Base-by-base conservation (phyloP, 2,888 invertebrate genomes). In the Phyllotreta cruciferae region DNA sequence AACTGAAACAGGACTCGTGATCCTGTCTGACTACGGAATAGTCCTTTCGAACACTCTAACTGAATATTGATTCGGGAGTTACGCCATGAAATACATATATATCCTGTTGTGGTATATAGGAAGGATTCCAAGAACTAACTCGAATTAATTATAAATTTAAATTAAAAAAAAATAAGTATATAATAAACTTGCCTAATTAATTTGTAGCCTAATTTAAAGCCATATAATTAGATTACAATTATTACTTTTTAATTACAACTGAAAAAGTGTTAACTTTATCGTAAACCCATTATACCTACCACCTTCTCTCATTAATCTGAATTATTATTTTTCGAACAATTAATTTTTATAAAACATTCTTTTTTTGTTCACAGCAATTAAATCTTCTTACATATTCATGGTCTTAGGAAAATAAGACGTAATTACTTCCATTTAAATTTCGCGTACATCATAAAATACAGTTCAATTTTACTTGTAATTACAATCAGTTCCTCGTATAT, bases 11-110 rank as follows among this genome's bases (percentile, higher is more conserved):
- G 56, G 36, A 44, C 56, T 56, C 36, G 36, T 44, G 56, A 56
- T 56, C 56, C 56, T 56, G 35, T 56, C 56, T 36, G 44, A 52
- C 52, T 52, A 37, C 10, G 37, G 52, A 52, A 38, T 37, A 52
- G 52, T 52, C 52, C 52, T 52, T 52, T 38, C 4, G 37, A 11
- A 52, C 13, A 13, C 50, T 10, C 36, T 36, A 50, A 10, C 50
- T 50, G 50, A 50, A 50, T 50, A 50, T 50, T 50, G 50, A 50
- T 50, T 50, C 10, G 10, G 50, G 36, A 7, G 36, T 50, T 50
- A 50, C 24, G 24, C 24, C 24, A 24, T 24, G 24, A 24, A 24
- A 24, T 24, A 24, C 24, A 24, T 24, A 24, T 4, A 24, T 24
- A 24, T 24, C 4, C 24, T 4, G 24, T 24, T 24, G 24, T 24